These are phyloP conservation scores for Synaphobranchus kaupii DNA, from an alignment of 2,797 vertebrate species.

Conservation along the genomic window DNA sequence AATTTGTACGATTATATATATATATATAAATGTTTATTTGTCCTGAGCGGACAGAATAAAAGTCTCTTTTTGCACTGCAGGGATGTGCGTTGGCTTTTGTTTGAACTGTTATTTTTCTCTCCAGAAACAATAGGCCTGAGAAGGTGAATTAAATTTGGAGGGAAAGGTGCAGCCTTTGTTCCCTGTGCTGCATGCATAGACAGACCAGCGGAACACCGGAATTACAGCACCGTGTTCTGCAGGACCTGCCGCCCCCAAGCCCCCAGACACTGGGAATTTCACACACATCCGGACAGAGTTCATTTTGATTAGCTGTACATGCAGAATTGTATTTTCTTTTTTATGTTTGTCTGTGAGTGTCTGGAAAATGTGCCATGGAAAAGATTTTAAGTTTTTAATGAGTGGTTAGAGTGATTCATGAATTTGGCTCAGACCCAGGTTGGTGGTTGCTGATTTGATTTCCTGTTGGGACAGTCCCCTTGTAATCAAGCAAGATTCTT, in stretches of 20 bases:
- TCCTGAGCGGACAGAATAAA: slow-evolving; percentile 66
- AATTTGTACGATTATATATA: slow-evolving; percentile 59
- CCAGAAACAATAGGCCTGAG: background rate
- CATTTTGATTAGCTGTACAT: background rate
- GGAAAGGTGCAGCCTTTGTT: background rate
- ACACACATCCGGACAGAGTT: background rate
- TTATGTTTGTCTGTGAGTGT: background rate
- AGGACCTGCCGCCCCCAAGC: background rate
- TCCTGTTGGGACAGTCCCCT: no score
- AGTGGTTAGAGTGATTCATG: background rate
- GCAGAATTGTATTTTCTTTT: background rate
- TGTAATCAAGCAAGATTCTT: background rate
- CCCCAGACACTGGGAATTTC: background rate
- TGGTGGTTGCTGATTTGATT: background rate
- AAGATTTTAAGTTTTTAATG: background rate
- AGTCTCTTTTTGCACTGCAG: slow-evolving; percentile 65
- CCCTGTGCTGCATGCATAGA: no score
- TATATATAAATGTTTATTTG: slow-evolving; percentile 41
- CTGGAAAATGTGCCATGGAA: background rate
- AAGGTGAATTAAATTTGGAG: background rate
- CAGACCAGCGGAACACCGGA: background rate
- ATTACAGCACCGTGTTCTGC: background rate
- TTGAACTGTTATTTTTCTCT: background rate
- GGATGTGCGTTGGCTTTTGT: slow-evolving; percentile 2
- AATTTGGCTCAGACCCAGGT: background rate